Percentiles rank a stretch among this genome's conserved stretches.
These are phyloP conservation scores for Sinotaia quadrata DNA, from an alignment of 2,888 invertebrate species.

Conservation along the genomic window DNA sequence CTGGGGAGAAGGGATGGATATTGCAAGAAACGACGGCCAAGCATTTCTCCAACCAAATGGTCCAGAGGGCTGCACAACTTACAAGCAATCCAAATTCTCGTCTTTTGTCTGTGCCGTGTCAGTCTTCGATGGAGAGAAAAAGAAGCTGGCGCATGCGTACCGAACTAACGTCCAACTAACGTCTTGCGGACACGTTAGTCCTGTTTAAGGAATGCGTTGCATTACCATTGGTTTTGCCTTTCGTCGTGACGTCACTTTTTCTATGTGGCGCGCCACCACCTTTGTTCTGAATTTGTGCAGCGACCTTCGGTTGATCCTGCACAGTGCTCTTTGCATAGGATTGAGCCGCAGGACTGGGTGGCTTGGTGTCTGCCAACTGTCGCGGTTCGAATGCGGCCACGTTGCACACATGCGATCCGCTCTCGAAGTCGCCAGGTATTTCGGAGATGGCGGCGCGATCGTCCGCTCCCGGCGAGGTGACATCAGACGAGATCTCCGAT, in stretches of 20 bases:
- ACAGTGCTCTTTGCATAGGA: not conserved
- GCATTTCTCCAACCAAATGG: too few relatives aligned
- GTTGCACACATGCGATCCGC: conserved; percentile 15
- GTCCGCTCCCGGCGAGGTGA: conserved; percentile 39
- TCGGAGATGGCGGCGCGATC: conserved; percentile 34
- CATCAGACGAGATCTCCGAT: conserved; percentile 27
- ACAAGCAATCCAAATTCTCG: too few relatives aligned
- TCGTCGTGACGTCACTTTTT: not conserved
- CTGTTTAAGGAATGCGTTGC: too few relatives aligned
- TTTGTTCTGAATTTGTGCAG: conserved; percentile 5
- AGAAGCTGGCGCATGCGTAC: too few relatives aligned
- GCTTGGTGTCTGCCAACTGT: not conserved
- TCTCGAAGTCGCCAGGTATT: conserved; percentile 22
- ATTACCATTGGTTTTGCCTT: not conserved
- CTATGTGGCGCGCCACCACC: conserved; percentile 4
- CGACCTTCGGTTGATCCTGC: not conserved
- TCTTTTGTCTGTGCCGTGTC: too few relatives aligned
- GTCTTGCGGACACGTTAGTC: too few relatives aligned
- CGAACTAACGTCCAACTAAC: too few relatives aligned
- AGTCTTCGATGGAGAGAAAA: too few relatives aligned
- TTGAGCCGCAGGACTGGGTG: not conserved
- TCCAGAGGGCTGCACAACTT: too few relatives aligned
- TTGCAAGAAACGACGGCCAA: too few relatives aligned
- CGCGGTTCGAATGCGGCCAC: conserved; percentile 10
- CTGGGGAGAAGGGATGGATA: too few relatives aligned